Base-by-base conservation (phyloP, 1,140 invertebrate genomes). In the Macrobrachium rosenbergii region DNA sequence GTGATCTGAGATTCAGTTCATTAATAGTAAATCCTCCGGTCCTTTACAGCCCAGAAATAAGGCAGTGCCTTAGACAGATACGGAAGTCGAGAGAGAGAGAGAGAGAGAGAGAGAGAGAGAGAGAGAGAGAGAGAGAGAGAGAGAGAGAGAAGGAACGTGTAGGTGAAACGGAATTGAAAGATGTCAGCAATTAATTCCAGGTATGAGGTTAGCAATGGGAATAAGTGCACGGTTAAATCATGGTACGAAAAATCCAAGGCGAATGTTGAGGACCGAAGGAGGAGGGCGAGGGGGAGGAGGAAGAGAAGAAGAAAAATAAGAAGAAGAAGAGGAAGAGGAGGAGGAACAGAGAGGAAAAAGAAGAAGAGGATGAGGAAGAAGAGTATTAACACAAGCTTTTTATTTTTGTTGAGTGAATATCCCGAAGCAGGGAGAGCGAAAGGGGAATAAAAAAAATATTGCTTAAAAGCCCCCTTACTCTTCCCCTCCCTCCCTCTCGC, bases 91-190 rank as follows among this genome's bases (percentile, higher is more conserved):
- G 59, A 80, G 78, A 80, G 52, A 80, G 52, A 80, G 21, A 80
- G 77, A 80, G 77, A 60, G 77, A 80, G 58, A 80, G 77, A 60
- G 52, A 80, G 58, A 80, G 58, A 80, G 77, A 80, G 77, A 64
- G 59, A 81, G 23, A 81, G 78, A 37, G 78, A 64, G 59, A 80
- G 59, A 63, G 59, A 63, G 59, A 80, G 62, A 81, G 62, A 81
- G 62, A 64, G 21, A 81, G 78, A 81, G 62, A 64, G 59, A 63
- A 60, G 37, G 78, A 63, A 28, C 21, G 3, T 14, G 58, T 21
- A 23, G 21, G 76, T 17, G 45, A 52, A 23, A 58, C 19, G 23
- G 64, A 17, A 28, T 21, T 21, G 23, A 28, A 67, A 28, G 23
- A 28, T 21, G 64, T 21, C 8, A 67, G 64, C 19, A 37, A 52